phyloP scores from a whole-genome alignment of 2,888 invertebrate species.

The Platycheirus albimanus region DNA sequence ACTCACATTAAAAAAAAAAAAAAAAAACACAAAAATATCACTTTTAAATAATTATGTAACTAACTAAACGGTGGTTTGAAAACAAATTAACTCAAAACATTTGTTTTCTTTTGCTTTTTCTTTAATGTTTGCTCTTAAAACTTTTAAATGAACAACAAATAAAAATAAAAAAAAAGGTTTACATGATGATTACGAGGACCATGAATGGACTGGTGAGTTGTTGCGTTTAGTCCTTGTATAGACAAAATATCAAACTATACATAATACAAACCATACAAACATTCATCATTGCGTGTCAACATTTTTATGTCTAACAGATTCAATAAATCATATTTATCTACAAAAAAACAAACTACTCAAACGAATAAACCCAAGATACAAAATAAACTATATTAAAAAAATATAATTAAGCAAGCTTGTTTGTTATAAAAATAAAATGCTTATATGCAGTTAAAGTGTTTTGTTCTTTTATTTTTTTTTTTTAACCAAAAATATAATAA shows the following conservation, averaged over 20 bases:
- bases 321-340: constrained; percentile 5
- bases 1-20: too few relatives aligned
- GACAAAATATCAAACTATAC: constrained; percentile 39
- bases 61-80: constrained; percentile 27
- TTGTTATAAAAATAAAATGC: constrained; percentile 21
- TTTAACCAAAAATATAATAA: neutral
- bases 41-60: neutral
- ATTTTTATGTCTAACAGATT: constrained; percentile 33
- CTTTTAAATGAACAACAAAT: constrained; percentile 52
- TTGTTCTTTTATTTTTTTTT: neutral
- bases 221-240: constrained; percentile 50
- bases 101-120: constrained; percentile 60
- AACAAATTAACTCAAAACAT: constrained; percentile 52
- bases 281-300: constrained; percentile 38
- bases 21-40: neutral
- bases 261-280: constrained; percentile 31
- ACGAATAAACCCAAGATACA: too few relatives aligned
- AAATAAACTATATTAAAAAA: neutral
- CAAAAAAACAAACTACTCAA: neutral
- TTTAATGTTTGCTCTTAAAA: constrained; percentile 44
- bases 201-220: constrained; percentile 82
- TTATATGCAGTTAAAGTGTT: constrained; percentile 1
- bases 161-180: constrained; percentile 78
- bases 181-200: constrained; percentile 81
- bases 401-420: constrained; percentile 17